phyloP scores from a whole-genome alignment of 2,888 invertebrate genomes.

The Drosophila borborema region DNA sequence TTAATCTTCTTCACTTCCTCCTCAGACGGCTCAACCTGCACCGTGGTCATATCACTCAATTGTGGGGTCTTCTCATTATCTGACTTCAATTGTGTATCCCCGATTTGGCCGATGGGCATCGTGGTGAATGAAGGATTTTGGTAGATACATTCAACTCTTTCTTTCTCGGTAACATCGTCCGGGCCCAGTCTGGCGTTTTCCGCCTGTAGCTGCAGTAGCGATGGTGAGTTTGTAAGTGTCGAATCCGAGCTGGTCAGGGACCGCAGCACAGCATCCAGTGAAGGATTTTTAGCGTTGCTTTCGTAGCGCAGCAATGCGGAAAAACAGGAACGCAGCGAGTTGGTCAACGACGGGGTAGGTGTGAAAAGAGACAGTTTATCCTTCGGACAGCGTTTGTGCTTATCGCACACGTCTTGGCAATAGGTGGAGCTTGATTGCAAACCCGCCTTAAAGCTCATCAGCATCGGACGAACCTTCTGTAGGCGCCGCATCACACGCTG shows the following conservation, averaged over 20 bases:
- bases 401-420: not conserved
- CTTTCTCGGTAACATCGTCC: not conserved
- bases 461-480: not conserved
- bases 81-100: not conserved
- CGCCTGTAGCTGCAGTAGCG: not conserved
- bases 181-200: not conserved
- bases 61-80: too few species aligned
- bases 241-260: too few species aligned
- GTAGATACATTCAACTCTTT: not conserved
- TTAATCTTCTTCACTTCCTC: not conserved
- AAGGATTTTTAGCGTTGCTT: too few species aligned
- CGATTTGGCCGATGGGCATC: not conserved
- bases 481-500: not conserved
- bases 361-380: rapidly evolving
- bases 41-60: too few species aligned
- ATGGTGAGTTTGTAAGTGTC: too few species aligned
- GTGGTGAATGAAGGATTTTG: not conserved
- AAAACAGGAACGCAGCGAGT: not conserved
- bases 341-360: not conserved
- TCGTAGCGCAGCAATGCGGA: not conserved
- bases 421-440: not conserved
- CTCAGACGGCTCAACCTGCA: too few species aligned
- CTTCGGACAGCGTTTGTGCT: not conserved
- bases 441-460: not conserved
- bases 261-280: too few species aligned